A percentile compares a stretch with the other conserved stretches of the same genome.
These are phyloP conservation scores for Cephus rjabovi DNA, from an alignment of 2,888 invertebrate genomes.

Conservation along the genomic window DNA sequence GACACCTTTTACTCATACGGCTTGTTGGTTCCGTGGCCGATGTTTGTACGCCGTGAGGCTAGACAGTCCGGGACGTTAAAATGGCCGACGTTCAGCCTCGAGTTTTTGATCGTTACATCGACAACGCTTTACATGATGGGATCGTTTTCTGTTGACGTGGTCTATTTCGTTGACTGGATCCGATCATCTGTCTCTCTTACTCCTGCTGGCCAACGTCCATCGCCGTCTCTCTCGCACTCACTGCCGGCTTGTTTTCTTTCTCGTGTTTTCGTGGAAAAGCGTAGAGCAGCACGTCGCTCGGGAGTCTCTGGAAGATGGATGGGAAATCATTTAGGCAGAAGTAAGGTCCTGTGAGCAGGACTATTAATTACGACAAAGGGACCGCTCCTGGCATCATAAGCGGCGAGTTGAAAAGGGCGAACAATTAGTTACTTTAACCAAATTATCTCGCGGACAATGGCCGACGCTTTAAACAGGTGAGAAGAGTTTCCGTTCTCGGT, in stretches of 20 bases:
- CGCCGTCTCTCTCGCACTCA: background rate
- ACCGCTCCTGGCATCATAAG: constrained; percentile 53
- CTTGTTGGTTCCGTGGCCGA: background rate
- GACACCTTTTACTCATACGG: background rate
- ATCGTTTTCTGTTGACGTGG: background rate
- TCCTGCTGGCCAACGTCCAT: background rate
- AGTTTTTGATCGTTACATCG: background rate
- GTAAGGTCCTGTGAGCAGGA: constrained; percentile 50
- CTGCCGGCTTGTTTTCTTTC: constrained; percentile 1
- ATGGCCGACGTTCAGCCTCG: background rate
- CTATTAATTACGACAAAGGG: constrained; percentile 67
- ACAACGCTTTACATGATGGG: background rate
- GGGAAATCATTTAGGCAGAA: constrained; percentile 64
- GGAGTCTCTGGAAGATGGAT: constrained; percentile 61
- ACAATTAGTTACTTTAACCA: constrained; percentile 67
- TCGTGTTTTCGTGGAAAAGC: constrained; percentile 33
- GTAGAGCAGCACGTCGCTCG: constrained; percentile 37
- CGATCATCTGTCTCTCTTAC: constrained; percentile 1
- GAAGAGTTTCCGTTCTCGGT: constrained; percentile 19
- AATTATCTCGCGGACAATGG: constrained; percentile 64
- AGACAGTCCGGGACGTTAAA: background rate
- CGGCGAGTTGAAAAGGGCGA: constrained; percentile 60
- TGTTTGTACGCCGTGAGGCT: background rate
- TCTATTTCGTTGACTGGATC: background rate
- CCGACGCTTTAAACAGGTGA: constrained; percentile 50